phyloP scores from a whole-genome alignment of 2,888 invertebrate genomes.

The Lasioglossum vierecki region DNA sequence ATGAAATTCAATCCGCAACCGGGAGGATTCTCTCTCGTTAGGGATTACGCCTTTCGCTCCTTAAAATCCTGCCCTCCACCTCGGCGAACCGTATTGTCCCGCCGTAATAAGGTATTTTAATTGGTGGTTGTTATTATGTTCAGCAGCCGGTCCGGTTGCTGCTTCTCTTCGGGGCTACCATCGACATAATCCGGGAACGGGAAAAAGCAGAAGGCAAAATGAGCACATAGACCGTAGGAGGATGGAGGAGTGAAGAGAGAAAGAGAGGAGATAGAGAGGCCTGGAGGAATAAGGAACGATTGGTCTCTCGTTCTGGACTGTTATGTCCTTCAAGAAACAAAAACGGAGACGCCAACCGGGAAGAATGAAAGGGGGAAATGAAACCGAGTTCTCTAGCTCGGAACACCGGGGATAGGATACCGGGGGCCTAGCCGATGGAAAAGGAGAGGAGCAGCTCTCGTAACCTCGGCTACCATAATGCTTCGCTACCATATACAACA shows the following conservation, averaged over 20 bases:
- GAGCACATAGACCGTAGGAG: background rate
- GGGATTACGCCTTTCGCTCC: conserved; percentile 63
- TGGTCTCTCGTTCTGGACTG: conserved; percentile 40
- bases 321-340: conserved; percentile 51
- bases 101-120: conserved; percentile 82
- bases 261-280: background rate
- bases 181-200: conserved; percentile 62
- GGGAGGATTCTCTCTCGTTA: conserved; percentile 63
- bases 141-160: conserved; percentile 54
- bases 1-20: conserved; percentile 66
- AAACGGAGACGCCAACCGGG: conserved; percentile 41
- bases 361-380: conserved; percentile 47
- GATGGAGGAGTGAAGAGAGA: background rate
- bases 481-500: conserved; percentile 64
- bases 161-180: conserved; percentile 34
- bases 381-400: conserved; percentile 25
- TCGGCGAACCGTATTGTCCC: conserved; percentile 75
- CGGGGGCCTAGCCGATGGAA: background rate
- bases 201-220: conserved; percentile 33
- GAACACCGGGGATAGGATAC: background rate
- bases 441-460: conserved; percentile 34
- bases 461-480: conserved; percentile 65
- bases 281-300: conserved; percentile 27
- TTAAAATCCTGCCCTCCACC: conserved; percentile 64
- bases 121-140: conserved; percentile 81